phyloP scores from a whole-genome alignment of 2,888 invertebrate genomes.

The Bellardia pandia region DNA sequence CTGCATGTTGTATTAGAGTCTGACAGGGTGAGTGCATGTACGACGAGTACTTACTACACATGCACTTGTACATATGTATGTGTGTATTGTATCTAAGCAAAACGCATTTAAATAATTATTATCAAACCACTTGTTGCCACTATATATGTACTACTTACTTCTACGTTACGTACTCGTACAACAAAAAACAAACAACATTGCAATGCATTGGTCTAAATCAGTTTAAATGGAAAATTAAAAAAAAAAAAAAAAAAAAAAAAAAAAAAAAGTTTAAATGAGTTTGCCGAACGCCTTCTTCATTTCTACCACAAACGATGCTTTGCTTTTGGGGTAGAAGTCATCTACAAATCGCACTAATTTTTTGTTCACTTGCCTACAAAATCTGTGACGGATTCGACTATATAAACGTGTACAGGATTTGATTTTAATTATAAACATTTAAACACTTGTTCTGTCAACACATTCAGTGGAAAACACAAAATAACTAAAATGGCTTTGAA shows the following conservation, averaged over 20 bases:
- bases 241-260: conserved; percentile 7
- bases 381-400: conserved; percentile 40
- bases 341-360: conserved; percentile 38
- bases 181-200: not conserved
- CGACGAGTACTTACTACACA: not conserved
- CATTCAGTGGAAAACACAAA: conserved; percentile 39
- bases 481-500: conserved; percentile 54
- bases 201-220: conserved; percentile 30
- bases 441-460: conserved; percentile 67
- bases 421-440: conserved; percentile 64
- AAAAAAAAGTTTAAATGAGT: conserved; percentile 35
- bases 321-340: conserved; percentile 56
- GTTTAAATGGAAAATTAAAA: conserved; percentile 25
- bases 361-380: conserved; percentile 19
- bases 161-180: conserved; percentile 12
- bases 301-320: conserved; percentile 40
- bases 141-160: conserved; percentile 9
- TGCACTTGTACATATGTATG: conserved; percentile 6
- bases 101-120: conserved; percentile 31
- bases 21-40: conserved; percentile 43
- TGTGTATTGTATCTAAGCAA: not conserved
- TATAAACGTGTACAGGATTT: conserved; percentile 68
- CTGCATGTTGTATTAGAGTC: conserved; percentile 24
- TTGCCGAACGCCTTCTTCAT: conserved; percentile 68
- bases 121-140: conserved; percentile 31